Conservation (phyloP, 2,888 invertebrate genomes). For the Trachelus iudaicus region DNA sequence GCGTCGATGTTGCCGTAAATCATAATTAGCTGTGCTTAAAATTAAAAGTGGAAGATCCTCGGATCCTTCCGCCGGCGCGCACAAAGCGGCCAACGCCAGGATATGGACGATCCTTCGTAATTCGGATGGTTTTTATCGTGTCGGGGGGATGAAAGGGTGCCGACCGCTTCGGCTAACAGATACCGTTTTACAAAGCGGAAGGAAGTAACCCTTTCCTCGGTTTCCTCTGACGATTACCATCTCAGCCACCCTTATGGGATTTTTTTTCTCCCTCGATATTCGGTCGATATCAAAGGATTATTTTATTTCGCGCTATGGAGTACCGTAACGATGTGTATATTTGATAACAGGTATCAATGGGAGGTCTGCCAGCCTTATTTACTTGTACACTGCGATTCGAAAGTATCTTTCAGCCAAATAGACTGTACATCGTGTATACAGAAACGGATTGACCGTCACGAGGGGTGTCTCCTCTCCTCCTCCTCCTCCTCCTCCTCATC, state of each 20-base stretch:
- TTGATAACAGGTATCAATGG: too few species aligned
- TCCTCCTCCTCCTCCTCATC: background rate
- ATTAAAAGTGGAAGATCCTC: constrained; percentile 48
- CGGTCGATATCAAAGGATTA: background rate
- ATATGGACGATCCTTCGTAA: constrained; percentile 44
- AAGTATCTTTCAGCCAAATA: background rate
- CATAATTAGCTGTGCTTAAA: constrained; percentile 59
- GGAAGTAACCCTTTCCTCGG: constrained; percentile 24
- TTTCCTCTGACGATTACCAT: constrained; percentile 16
- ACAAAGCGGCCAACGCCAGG: constrained; percentile 25
- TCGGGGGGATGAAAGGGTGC: constrained; percentile 39
- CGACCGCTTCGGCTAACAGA: constrained; percentile 22
- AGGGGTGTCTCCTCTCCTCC: background rate
- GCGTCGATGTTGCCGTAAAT: constrained; percentile 59
- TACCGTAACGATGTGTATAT: too few species aligned
- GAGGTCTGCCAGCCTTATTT: too few species aligned
- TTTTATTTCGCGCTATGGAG: too few species aligned
- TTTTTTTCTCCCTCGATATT: background rate
- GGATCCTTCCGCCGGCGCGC: constrained; percentile 28
- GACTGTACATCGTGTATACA: background rate
- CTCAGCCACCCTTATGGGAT: background rate
- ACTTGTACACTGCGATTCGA: too few species aligned
- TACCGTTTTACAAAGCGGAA: constrained; percentile 22
- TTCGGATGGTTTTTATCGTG: constrained; percentile 48
- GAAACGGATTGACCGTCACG: background rate